Evolutionary conservation across 2,797 vertebrate genomes (phyloP), one percentile per base, ranked within the genome.

Genomic region (Myiotriccus ornatus): DNA sequence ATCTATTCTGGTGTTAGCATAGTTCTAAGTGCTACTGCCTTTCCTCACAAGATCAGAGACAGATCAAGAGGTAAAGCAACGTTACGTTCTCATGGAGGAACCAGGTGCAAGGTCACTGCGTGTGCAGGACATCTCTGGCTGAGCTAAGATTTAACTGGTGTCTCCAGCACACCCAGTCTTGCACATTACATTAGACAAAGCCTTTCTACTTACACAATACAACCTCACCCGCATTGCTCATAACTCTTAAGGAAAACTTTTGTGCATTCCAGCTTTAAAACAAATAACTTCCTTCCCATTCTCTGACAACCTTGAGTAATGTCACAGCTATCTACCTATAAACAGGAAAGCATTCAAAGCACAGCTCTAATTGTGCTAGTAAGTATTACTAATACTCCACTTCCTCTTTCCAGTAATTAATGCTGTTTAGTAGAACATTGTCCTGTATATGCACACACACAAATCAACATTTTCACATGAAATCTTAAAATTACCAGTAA

Each of bases 161-260:
- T 21, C 28, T 79, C 32, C 76, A 57, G 55, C 46, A 68, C 1
- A 3, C 10, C 7, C 50, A 52, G 32, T 7, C 24, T 47, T 39
- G 23, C 24, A 28, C n/a, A 6, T 14, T 50, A 30, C 18, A 46
- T 49, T 14, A n/a, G 46, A 57, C 28, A 68, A 86, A 75, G 21
- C 24, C 59, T 41, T 79, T 57, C 68, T 73, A 9, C 49, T 41
- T 28, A 53, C 6, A 67, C 47, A 55, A 30, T 7, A 68, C 9
- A 34, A 65, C 13, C 7, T 43, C 75, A 65, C 2, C 6, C 1
- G 0, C 43, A 50, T 6, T n/a, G 25, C 32, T 76, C 2, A 0
- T 35, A 39, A 63, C 49, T 77, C n/a, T 13, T 18, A 65, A 67
- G 24, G 28, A 65, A 47, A 32, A 59, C 14, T 18, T 77, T 35